Conservation (phyloP, 1,140 invertebrate genomes). For the Papilio xuthus region DNA sequence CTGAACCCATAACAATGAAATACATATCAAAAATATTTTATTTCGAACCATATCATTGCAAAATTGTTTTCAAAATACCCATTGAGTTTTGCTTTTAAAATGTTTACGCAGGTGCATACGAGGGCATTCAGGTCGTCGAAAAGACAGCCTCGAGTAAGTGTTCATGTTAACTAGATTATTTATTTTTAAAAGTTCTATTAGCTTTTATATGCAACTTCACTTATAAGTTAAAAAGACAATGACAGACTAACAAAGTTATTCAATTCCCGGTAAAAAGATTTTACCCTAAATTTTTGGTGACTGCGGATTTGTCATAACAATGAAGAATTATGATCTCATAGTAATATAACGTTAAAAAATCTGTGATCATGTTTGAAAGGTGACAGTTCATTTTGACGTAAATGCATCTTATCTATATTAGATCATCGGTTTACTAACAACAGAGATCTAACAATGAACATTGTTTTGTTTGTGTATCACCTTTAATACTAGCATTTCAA, state of each 20-base stretch:
- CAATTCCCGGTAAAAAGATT: no score
- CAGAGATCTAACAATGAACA: conserved; percentile 8
- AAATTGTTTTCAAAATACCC: conserved; percentile 17
- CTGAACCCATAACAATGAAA: not conserved
- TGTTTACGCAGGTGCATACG: not conserved
- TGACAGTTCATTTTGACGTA: conserved; percentile 19
- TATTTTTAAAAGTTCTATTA: not conserved
- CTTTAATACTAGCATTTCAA: conserved; percentile 10
- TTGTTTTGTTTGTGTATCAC: conserved; percentile 18
- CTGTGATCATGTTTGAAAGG: not conserved
- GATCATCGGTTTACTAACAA: conserved; percentile 22
- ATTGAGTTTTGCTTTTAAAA: not conserved
- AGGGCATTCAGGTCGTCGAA: not conserved
- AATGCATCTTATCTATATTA: conserved; percentile 18
- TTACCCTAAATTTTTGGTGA: not conserved
- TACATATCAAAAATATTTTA: not conserved
- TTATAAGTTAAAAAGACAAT: no score
- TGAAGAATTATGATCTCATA: not conserved
- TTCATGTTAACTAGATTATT: not conserved
- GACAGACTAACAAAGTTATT: no score
- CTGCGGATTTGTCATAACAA: not conserved
- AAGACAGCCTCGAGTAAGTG: not conserved
- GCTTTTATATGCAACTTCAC: not conserved
- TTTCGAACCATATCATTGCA: not conserved
- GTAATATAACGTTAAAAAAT: not conserved